Conservation (phyloP, 2,797 vertebrate species). For the Lagodon rhomboides region DNA sequence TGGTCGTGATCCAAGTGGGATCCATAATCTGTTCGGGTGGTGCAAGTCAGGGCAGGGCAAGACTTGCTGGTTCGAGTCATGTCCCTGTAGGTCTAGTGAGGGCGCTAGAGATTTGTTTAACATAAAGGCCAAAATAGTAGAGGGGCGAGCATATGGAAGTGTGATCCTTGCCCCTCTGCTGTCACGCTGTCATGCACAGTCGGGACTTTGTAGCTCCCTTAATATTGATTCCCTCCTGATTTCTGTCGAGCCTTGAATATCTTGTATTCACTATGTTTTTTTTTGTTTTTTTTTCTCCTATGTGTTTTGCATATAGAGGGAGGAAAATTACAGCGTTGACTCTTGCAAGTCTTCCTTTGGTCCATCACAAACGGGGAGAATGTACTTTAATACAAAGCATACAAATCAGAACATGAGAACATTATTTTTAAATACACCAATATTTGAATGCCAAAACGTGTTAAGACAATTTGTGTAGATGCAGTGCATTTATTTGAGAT, state of each 20-base stretch:
- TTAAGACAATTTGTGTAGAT: conserved; percentile 71
- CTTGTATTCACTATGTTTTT: conserved; percentile 33
- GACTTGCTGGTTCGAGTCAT: conserved; percentile 82
- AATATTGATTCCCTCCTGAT: conserved; percentile 50
- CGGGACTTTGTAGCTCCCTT: conserved; percentile 47
- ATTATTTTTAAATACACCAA: conserved; percentile 70
- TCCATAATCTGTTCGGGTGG: conserved; percentile 51
- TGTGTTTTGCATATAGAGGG: conserved; percentile 50
- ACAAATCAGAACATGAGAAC: conserved; percentile 63
- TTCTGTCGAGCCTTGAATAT: conserved; percentile 49
- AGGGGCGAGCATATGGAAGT: conserved; percentile 26
- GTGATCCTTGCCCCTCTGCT: conserved; percentile 19
- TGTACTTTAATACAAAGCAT: conserved; percentile 75
- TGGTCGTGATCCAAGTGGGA: conserved; percentile 42
- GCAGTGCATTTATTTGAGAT: conserved; percentile 68
- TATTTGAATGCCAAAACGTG: conserved; percentile 80
- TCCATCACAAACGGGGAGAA: conserved; percentile 74
- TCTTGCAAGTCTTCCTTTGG: conserved; percentile 77
- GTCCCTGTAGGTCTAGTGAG: conserved; percentile 61
- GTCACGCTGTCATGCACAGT: conserved; percentile 49
- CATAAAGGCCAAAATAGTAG: conserved; percentile 39
- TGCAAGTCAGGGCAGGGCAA: conserved; percentile 53
- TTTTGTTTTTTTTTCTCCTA: not conserved
- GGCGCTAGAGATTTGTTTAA: conserved; percentile 73
- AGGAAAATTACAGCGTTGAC: conserved; percentile 49